Evolutionary conservation across 2,888 invertebrate species (phyloP).

Genomic region (Cryptocheilus praepositus): DNA sequence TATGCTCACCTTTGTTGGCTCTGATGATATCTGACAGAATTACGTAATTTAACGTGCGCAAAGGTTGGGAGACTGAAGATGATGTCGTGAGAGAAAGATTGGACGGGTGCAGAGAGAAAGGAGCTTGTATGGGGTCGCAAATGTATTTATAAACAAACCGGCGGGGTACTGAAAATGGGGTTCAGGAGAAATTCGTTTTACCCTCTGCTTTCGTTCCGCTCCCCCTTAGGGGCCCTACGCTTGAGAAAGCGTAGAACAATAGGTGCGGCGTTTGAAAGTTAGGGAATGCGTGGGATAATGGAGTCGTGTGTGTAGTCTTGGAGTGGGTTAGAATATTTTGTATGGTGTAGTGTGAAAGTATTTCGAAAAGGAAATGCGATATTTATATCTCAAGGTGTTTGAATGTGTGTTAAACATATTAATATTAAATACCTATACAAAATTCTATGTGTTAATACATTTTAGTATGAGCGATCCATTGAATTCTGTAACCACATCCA

Average conservation of each 20-base stretch:
- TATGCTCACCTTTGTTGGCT: not conserved
- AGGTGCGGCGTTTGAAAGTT: not conserved
- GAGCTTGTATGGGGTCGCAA: slow-evolving; percentile 14
- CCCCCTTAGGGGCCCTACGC: not conserved
- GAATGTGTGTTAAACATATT: too few relatives aligned
- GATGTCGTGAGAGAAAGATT: slow-evolving; percentile 54
- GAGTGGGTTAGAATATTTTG: not conserved
- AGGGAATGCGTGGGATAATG: slow-evolving; percentile 3
- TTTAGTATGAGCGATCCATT: too few relatives aligned
- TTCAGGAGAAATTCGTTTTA: too few relatives aligned
- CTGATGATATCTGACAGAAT: slow-evolving; percentile 52
- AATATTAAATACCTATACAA: too few relatives aligned
- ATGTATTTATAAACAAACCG: slow-evolving; percentile 55
- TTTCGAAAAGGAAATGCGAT: too few relatives aligned
- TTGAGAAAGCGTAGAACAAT: not conserved
- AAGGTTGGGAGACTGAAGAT: slow-evolving; percentile 36
- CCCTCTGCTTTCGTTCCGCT: not conserved
- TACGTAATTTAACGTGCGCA: slow-evolving; percentile 60
- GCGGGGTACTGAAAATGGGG: slow-evolving; percentile 21
- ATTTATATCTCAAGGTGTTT: too few relatives aligned
- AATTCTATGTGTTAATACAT: too few relatives aligned
- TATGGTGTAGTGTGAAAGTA: too few relatives aligned
- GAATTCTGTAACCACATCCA: too few relatives aligned
- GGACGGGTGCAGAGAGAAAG: slow-evolving; percentile 16
- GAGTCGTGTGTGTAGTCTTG: not conserved